phyloP scores from a whole-genome alignment of 2,113 vertebrate genomes.

The Cardinalis cardinalis region DNA sequence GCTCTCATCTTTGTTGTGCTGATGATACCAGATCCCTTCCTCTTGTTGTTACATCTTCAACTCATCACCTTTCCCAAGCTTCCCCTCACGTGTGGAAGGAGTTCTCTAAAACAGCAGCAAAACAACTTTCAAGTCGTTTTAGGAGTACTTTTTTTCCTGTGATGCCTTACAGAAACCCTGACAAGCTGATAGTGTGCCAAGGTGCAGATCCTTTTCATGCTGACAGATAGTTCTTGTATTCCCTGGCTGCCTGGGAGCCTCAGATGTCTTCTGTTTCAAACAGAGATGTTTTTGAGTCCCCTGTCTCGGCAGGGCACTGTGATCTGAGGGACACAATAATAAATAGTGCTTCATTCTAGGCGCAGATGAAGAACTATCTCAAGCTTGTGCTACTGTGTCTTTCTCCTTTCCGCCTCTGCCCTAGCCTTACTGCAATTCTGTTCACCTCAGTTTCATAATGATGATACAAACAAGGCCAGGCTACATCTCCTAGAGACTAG shows the following conservation, averaged over 20 bases:
- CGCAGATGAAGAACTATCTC: background rate
- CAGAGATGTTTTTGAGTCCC: background rate
- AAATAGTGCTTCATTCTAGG: background rate
- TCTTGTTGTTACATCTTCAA: conserved; percentile 12
- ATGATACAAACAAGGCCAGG: background rate
- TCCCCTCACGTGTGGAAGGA: background rate
- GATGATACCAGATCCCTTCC: background rate
- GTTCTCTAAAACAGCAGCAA: conserved; percentile 34
- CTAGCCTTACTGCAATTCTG: background rate
- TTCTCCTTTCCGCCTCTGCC: background rate
- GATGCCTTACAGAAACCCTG: conserved; percentile 37
- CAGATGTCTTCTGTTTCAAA: conserved; percentile 27
- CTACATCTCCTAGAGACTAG: background rate
- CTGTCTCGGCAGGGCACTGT: background rate
- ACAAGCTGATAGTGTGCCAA: conserved; percentile 22
- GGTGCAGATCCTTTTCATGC: conserved; percentile 24
- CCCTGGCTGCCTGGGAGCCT: background rate
- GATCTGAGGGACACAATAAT: background rate
- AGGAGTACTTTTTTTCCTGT: background rate
- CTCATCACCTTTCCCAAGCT: conserved; percentile 26
- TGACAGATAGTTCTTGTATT: conserved; percentile 31
- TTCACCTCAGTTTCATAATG: background rate
- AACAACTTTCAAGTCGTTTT: conserved; percentile 34
- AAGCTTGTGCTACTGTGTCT: background rate
- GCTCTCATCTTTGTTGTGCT: background rate